A percentile compares a stretch with the other conserved stretches of the same genome.
These are phyloP conservation scores for Pectinophora gossypiella DNA, from an alignment of 1,140 invertebrate species.

Conservation along the genomic window DNA sequence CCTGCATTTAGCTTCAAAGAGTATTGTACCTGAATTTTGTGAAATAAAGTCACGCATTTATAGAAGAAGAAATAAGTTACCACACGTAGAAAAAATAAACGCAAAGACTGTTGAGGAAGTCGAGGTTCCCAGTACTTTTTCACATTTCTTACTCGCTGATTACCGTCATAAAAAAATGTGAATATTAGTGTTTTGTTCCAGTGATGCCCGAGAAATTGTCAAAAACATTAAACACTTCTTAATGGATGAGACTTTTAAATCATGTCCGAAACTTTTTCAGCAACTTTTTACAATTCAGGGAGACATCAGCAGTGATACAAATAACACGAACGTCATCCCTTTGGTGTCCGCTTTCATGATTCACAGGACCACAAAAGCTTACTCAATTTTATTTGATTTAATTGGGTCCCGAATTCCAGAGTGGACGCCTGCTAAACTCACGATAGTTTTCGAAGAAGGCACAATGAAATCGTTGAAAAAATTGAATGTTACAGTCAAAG, in stretches of 20 bases:
- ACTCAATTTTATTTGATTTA: neutral
- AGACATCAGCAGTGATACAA: neutral
- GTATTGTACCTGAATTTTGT: neutral
- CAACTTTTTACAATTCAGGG: conserved; percentile 1
- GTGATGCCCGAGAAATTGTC: neutral
- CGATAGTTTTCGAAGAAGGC: conserved; percentile 1
- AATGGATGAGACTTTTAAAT: conserved; percentile 4
- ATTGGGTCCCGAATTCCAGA: neutral
- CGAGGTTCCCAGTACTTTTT: neutral
- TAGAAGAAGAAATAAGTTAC: neutral
- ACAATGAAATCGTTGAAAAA: neutral
- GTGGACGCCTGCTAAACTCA: neutral
- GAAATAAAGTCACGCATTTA: neutral
- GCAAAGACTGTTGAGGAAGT: neutral
- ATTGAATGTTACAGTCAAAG: neutral
- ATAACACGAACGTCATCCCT: neutral
- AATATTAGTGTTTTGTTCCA: neutral
- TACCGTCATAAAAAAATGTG: neutral
- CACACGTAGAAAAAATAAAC: neutral
- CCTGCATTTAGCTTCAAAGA: neutral
- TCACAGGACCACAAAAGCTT: neutral
- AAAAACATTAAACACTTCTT: neutral
- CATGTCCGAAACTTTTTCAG: neutral
- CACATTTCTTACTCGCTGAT: neutral
- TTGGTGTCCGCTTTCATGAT: conserved; percentile 2